A percentile compares a stretch with the other conserved stretches of the same genome.
These are phyloP conservation scores for Prionailurus bengalensis DNA, from an alignment of 2,113 vertebrate species.

Conservation along the genomic window DNA sequence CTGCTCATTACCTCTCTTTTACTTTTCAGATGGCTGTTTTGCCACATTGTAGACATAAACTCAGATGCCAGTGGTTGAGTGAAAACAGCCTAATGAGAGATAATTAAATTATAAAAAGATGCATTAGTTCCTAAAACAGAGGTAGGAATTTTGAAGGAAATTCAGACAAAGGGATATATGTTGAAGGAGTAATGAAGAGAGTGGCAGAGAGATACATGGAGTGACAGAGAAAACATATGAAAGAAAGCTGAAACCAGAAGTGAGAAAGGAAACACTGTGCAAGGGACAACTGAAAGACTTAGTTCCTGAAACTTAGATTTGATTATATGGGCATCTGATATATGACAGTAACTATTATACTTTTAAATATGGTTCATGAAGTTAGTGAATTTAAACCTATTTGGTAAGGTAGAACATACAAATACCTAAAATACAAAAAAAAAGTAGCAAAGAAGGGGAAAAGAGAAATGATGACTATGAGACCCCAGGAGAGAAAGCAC, in stretches of 20 bases:
- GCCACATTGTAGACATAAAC: neutral
- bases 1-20: constrained; percentile 4
- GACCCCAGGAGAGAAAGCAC: neutral
- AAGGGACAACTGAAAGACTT: neutral
- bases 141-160: neutral
- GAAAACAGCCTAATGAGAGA: constrained; percentile 42
- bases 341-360: neutral
- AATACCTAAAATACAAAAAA: constrained; percentile 52
- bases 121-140: constrained; percentile 53
- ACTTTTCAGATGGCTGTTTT: constrained; percentile 24
- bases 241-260: constrained; percentile 42
- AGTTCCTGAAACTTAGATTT: constrained; percentile 2
- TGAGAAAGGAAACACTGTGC: neutral
- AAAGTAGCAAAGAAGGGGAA: neutral
- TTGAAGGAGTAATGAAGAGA: constrained; percentile 16
- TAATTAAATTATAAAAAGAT: neutral
- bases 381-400: constrained; percentile 46
- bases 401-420: constrained; percentile 38
- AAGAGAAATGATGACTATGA: neutral
- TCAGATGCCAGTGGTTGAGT: neutral
- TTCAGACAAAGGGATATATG: neutral
- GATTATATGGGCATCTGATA: neutral
- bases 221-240: neutral
- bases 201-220: neutral
- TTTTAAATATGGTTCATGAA: constrained; percentile 55